A percentile compares a stretch with the other conserved stretches of the same genome.
phyloP scores from a whole-genome alignment of 2,888 invertebrate species.

The Linhomoeus sp. region DNA sequence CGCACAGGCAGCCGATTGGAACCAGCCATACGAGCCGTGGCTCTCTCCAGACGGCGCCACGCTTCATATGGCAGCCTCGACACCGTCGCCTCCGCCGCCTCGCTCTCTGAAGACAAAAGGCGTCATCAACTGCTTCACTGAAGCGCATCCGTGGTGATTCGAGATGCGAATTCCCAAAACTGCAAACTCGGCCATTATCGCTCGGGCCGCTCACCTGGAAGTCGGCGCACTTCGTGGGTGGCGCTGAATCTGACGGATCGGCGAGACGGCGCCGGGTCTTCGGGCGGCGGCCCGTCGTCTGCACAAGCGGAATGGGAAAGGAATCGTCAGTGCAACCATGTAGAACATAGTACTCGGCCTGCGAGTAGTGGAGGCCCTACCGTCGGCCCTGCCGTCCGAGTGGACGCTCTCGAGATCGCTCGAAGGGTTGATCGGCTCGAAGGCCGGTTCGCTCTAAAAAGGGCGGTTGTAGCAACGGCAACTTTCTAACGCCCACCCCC shows the following conservation, averaged over 20 bases:
- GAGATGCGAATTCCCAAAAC: no score
- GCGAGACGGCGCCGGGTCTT: not conserved
- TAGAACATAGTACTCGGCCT: not conserved
- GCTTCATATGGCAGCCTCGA: slow-evolving; percentile 86
- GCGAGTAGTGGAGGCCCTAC: not conserved
- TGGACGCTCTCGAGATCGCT: slow-evolving; percentile 2
- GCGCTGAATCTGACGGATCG: slow-evolving; percentile 75
- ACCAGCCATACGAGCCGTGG: slow-evolving; percentile 50
- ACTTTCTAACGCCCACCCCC: no score
- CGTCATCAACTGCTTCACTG: not conserved
- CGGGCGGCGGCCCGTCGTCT: not conserved
- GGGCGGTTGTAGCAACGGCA: no score
- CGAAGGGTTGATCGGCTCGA: slow-evolving; percentile 1
- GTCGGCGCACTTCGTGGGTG: slow-evolving; percentile 39
- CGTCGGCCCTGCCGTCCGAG: no score
- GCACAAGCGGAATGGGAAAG: not conserved
- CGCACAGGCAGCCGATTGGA: slow-evolving; percentile 44
- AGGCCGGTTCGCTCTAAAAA: slow-evolving; percentile 3
- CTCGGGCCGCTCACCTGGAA: slow-evolving; percentile 30
- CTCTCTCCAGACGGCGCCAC: slow-evolving; percentile 40
- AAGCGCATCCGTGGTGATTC: no score
- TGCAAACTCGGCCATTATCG: no score
- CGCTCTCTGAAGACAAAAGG: slow-evolving; percentile 16
- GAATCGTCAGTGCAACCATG: not conserved
- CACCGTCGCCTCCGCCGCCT: slow-evolving; percentile 75